These are phyloP conservation scores for Malthinus seriepunctatus DNA, from an alignment of 2,888 invertebrate species.

Conservation along the genomic window DNA sequence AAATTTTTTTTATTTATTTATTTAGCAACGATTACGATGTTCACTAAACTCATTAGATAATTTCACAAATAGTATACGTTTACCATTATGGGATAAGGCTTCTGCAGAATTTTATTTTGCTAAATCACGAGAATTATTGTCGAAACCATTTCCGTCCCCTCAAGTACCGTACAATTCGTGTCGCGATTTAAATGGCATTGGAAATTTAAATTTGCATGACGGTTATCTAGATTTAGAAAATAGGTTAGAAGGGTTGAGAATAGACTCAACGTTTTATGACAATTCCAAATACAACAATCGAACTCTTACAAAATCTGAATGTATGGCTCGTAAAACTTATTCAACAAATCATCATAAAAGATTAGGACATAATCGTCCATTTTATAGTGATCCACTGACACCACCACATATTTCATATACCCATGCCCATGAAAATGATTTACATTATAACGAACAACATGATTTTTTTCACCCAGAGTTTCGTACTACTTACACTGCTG, in stretches of 20 bases:
- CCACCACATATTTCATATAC: conserved; percentile 38
- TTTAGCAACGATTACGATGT: conserved; percentile 57
- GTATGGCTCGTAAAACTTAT: conserved; percentile 53
- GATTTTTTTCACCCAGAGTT: conserved; percentile 20
- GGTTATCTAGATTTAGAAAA: conserved; percentile 39
- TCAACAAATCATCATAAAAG: conserved; percentile 38
- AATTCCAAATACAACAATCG: conserved; percentile 44
- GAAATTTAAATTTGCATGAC: conserved; percentile 17
- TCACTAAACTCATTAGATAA: conserved; percentile 59
- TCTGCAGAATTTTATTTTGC: conserved; percentile 75
- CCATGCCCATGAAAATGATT: conserved; percentile 26
- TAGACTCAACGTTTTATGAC: conserved; percentile 43
- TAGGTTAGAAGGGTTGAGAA: conserved; percentile 44
- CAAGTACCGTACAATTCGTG: conserved; percentile 49
- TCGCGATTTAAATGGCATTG: conserved; percentile 44
- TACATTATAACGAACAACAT: conserved; percentile 32
- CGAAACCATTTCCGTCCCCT: conserved; percentile 58
- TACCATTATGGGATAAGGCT: conserved; percentile 74
- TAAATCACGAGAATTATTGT: conserved; percentile 69
- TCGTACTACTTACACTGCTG: conserved; percentile 35
- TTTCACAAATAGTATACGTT: conserved; percentile 55
- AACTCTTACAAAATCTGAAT: conserved; percentile 53
- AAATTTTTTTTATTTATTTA: conserved; percentile 29
- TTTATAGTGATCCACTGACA: conserved; percentile 38
- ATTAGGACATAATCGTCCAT: conserved; percentile 39